phyloP scores from a whole-genome alignment of 53 echinoderm and acorn worm genomes.

The Pentamera pediparva region DNA sequence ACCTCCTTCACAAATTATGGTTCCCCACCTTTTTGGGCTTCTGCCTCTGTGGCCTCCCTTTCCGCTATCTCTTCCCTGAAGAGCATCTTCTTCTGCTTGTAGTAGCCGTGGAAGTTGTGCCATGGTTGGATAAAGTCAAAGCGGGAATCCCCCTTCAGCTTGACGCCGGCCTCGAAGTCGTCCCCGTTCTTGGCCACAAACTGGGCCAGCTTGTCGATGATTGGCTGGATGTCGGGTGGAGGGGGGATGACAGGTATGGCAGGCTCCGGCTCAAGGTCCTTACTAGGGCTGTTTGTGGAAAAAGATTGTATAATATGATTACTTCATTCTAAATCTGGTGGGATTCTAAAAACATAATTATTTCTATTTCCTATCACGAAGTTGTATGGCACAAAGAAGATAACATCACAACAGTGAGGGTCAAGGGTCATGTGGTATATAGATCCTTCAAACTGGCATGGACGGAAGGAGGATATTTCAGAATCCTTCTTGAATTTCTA shows the following conservation, averaged over 20 bases:
- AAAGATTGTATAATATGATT: not conserved
- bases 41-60: constrained; percentile 7
- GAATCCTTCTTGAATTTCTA: too few relatives aligned
- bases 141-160: constrained; percentile 71
- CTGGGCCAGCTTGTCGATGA: constrained; percentile 95
- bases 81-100: constrained; percentile 85
- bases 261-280: not conserved
- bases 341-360: too few relatives aligned
- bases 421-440: too few relatives aligned
- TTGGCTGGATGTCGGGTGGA: constrained; percentile 91
- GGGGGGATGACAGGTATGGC: constrained; percentile 74
- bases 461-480: too few relatives aligned
- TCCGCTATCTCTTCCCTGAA: constrained; percentile 63
- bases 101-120: constrained; percentile 90
- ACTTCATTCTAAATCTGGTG: too few relatives aligned
- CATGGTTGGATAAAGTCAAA: constrained; percentile 90
- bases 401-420: too few relatives aligned
- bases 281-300: constrained; percentile 20
- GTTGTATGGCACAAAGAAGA: too few relatives aligned
- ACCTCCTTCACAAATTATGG: not conserved
- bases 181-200: constrained; percentile 97
- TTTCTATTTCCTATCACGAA: too few relatives aligned
- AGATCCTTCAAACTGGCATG: too few relatives aligned
- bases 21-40: constrained; percentile 11
- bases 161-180: constrained; percentile 89